These are phyloP conservation scores for Heterodera filipjevi DNA, from an alignment of 2,888 invertebrate genomes.

Conservation along the genomic window DNA sequence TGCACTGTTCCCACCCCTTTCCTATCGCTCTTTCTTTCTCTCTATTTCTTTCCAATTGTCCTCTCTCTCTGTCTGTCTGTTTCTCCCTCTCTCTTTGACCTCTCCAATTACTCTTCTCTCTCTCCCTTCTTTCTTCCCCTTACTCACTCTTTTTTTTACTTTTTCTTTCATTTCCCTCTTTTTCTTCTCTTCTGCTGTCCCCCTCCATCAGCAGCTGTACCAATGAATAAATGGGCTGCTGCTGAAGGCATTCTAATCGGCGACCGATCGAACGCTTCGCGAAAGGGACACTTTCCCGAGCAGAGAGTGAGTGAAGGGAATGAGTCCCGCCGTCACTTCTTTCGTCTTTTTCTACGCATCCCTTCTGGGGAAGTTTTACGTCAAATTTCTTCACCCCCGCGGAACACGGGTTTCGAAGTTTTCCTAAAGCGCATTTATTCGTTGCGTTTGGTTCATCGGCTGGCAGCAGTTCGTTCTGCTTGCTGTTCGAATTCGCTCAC, in stretches of 20 bases:
- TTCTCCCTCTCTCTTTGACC: not conserved
- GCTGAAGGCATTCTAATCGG: conserved; percentile 7
- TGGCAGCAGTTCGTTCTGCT: no score
- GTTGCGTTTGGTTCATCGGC: no score
- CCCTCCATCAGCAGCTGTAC: not conserved
- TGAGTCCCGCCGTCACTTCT: not conserved
- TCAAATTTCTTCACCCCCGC: no score
- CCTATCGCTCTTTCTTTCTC: not conserved
- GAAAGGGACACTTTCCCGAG: conserved; percentile 2
- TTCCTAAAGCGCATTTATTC: no score
- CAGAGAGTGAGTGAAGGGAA: not conserved
- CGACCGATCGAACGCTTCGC: conserved; percentile 6
- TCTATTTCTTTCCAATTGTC: not conserved
- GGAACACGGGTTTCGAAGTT: no score
- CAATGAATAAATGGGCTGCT: not conserved
- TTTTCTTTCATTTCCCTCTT: conserved; percentile 18
- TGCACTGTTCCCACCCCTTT: not conserved
- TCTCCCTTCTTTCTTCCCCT: not conserved
- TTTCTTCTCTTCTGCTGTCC: conserved; percentile 11
- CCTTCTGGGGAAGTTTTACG: not conserved
- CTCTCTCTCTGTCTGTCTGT: not conserved
- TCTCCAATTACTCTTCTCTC: not conserved
- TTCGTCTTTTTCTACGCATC: no score
- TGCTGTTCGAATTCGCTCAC: no score
- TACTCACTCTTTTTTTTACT: conserved; percentile 20